Base-by-base conservation (phyloP, 2,113 vertebrate species). In the Oncorhynchus clarkii region DNA sequence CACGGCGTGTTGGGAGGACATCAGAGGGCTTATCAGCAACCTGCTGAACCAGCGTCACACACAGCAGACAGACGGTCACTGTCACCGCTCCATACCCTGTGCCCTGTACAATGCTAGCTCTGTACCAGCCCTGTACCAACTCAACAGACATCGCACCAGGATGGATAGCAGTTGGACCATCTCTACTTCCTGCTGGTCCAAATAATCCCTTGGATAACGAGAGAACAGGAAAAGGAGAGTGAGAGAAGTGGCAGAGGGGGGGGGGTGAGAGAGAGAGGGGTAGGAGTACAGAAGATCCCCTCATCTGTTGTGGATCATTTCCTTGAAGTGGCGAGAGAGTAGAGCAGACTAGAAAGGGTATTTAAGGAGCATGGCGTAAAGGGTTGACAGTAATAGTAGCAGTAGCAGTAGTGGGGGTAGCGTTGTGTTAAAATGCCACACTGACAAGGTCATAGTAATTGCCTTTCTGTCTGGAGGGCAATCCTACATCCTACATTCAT, bases 11-110 rank as follows among this genome's bases (percentile, higher is more conserved):
- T 85, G 85, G 84, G 77, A 87, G 88, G 88, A 92, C 89, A 90
- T 91, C 88, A 89, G 88, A 78, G 78, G 81, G 89, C 86, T 92
- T 92, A 91, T 92, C 88, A 85, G 85, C 87, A 91, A 90, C 91
- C 89, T 90, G 89, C 88, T 91, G 88, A 87, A 89, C 39, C 39
- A 8, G 20, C 66, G 64, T 62, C 66, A 22, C 49, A 13, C 26
- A 60, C 34, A 26, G 24, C 62, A 26, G 26, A 45, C 39, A 45
- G 39, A 45, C 39, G 39, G 39, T 45, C 39, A 45, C 9, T 1
- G 39, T 9, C 39, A 45, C 9, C 0, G 39, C 39, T 45, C 39
- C 39, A 45, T 12, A 45, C 39, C 39, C 27, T 1, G 24, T 59
- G 72, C 65, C 71, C 70, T 24, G 8, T 48, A n/a, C 68, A 14